Base-by-base conservation (phyloP, 2,797 vertebrate species). In the Linurgus olivaceus region DNA sequence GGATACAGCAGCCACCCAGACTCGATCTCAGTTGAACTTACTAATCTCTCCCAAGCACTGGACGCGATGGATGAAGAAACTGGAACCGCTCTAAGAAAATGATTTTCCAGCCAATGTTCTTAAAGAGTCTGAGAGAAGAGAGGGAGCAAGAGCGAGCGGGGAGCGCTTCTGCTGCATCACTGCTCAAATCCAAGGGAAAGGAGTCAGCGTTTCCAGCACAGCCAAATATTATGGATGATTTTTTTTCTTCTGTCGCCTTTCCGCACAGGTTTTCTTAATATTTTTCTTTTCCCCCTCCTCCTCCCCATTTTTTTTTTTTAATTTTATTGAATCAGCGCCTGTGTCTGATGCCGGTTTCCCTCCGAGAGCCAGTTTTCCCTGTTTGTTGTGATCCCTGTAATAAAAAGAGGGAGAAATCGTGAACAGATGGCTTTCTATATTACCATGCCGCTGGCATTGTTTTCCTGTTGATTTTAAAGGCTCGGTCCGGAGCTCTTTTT, bases 161-260 rank as follows among this genome's bases (percentile, higher is more conserved):
- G 68, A 93, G 93, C 58, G 95, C 88, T 91, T 74, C 77, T 96
- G 90, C 95, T 91, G 86, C 92, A 84, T 97, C 95, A 91, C 96
- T 79, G 97, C 71, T 86, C 95, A 71, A 78, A 82, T 86, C 86
- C 96, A 82, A 86, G 96, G 96, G 96, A 96, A 97, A 94, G 96
- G 96, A 96, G 92, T 92, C 94, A 95, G 97, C 97, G 86, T 93
- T 94, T 95, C 95, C 96, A 92, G 95, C 91, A 84, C 90, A 79
- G 96, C 87, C 94, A 68, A 96, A 89, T 95, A 96, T 88, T 86
- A 93, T 95, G 98, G 98, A 98, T 98, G 93, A 51, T 88, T 96
- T 93, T 90, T 90, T 87, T 81, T 61, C 78, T 94, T 78, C 89
- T 54, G 86, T 28, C 91, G 75, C 68, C 86, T 91, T 91, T 91